These are phyloP conservation scores for Papilio polytes DNA, from an alignment of 1,140 invertebrate species.

Conservation along the genomic window DNA sequence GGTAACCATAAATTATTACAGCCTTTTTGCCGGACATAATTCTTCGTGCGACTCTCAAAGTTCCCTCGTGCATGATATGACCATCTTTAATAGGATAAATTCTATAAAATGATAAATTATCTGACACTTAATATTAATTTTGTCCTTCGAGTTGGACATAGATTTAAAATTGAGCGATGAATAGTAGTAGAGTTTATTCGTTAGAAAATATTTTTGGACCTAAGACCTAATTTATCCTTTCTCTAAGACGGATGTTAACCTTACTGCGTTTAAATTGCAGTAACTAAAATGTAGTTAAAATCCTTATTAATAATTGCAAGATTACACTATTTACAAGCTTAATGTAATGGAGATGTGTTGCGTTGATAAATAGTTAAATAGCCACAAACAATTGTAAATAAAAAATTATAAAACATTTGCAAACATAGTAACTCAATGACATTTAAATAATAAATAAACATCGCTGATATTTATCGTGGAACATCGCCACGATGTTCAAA, in stretches of 20 bases:
- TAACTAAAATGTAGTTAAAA: not conserved
- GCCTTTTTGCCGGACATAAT: conserved; percentile 37
- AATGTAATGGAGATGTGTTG: not conserved
- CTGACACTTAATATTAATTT: conserved; percentile 18
- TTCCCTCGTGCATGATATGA: conserved; percentile 39
- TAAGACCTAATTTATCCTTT: too few species aligned
- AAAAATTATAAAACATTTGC: not conserved
- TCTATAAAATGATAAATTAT: conserved; percentile 49
- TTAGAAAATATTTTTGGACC: too few species aligned
- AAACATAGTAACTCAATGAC: conserved; percentile 1
- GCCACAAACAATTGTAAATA: not conserved
- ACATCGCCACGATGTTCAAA: conserved; percentile 26
- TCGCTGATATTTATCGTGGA: not conserved
- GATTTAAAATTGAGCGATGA: conserved; percentile 2
- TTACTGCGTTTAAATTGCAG: too few species aligned
- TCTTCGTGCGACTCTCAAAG: conserved; percentile 43
- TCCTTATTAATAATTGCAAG: too few species aligned
- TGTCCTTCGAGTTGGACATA: not conserved
- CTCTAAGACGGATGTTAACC: too few species aligned
- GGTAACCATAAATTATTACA: conserved; percentile 39
- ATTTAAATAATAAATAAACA: conserved; percentile 17
- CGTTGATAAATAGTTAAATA: not conserved
- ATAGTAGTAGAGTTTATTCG: not conserved
- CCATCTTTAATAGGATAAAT: conserved; percentile 44
- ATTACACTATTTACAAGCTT: too few species aligned